A percentile compares a stretch with the other conserved stretches of the same genome.
Evolutionary conservation across 1,140 invertebrate genomes (phyloP).

Genomic region (Platyura marginata): DNA sequence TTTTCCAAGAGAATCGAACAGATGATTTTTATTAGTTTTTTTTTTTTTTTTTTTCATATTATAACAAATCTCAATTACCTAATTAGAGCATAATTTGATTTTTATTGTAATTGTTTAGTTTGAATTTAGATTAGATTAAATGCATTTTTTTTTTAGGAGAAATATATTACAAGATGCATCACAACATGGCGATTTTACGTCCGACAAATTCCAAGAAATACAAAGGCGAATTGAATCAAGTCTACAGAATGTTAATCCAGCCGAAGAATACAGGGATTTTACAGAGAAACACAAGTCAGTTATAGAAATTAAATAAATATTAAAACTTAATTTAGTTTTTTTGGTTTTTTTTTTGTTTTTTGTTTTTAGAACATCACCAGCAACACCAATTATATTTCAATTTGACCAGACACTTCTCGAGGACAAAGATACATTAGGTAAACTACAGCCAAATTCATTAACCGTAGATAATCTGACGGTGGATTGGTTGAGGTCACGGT

Average conservation of each 20-base stretch:
- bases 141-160: slow-evolving; percentile 44
- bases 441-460: slow-evolving; percentile 59
- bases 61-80: no score
- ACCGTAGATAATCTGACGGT: slow-evolving; percentile 83
- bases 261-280: slow-evolving; percentile 67
- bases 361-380: slow-evolving; percentile 44
- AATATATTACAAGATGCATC: slow-evolving; percentile 52
- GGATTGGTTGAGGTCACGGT: slow-evolving; percentile 60
- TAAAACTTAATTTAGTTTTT: not conserved
- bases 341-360: no score
- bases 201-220: slow-evolving; percentile 56
- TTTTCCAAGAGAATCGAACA: no score
- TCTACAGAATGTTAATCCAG: slow-evolving; percentile 51
- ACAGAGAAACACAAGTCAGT: slow-evolving; percentile 63
- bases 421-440: slow-evolving; percentile 49
- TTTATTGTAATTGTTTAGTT: not conserved
- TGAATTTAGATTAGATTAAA: no score
- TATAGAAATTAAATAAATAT: not conserved
- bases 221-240: slow-evolving; percentile 47
- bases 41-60: not conserved
- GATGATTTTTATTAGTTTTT: not conserved
- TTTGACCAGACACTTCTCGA: slow-evolving; percentile 73
- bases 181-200: slow-evolving; percentile 50
- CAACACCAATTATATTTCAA: slow-evolving; percentile 51
- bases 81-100: not conserved